Conservation (phyloP, 2,888 invertebrate genomes). For the Mystacides longicornis region DNA sequence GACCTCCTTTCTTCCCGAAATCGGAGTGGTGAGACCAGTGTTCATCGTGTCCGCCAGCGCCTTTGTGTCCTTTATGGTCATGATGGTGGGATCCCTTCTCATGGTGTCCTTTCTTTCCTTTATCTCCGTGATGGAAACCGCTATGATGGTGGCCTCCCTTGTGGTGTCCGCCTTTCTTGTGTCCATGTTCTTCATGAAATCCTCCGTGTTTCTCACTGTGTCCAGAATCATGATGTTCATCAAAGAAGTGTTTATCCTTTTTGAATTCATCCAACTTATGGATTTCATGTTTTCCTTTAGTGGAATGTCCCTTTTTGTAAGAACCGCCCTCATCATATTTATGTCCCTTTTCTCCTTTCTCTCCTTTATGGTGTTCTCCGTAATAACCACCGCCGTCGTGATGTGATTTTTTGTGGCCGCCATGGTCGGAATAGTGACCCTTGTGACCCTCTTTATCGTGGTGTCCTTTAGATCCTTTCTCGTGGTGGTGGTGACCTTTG, state of each 20-base stretch:
- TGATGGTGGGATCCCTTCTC: conserved; percentile 75
- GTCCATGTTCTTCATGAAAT: conserved; percentile 70
- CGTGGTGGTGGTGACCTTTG: conserved; percentile 60
- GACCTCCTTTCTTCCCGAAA: conserved; percentile 72
- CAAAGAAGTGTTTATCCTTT: conserved; percentile 80
- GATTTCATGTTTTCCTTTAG: conserved; percentile 78
- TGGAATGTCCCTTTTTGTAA: conserved; percentile 78
- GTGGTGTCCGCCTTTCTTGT: conserved; percentile 74
- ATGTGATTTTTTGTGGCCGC: conserved; percentile 55
- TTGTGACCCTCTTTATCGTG: conserved; percentile 62
- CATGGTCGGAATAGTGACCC: conserved; percentile 56
- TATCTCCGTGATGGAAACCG: conserved; percentile 67
- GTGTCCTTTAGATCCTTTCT: conserved; percentile 64
- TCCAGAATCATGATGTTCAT: conserved; percentile 75
- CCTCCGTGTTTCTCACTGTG: conserved; percentile 77
- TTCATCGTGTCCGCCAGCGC: conserved; percentile 67
- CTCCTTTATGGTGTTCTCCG: conserved; percentile 56
- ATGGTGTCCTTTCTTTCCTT: conserved; percentile 73
- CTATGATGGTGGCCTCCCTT: conserved; percentile 77
- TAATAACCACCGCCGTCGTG: conserved; percentile 60
- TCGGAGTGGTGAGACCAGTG: conserved; percentile 68
- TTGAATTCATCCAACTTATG: conserved; percentile 81
- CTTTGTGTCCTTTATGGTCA: conserved; percentile 73
- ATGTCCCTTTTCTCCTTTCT: conserved; percentile 60
- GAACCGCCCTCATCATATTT: conserved; percentile 62